phyloP scores from a whole-genome alignment of 2,888 invertebrate genomes.

The Aleiodes leptofemur region DNA sequence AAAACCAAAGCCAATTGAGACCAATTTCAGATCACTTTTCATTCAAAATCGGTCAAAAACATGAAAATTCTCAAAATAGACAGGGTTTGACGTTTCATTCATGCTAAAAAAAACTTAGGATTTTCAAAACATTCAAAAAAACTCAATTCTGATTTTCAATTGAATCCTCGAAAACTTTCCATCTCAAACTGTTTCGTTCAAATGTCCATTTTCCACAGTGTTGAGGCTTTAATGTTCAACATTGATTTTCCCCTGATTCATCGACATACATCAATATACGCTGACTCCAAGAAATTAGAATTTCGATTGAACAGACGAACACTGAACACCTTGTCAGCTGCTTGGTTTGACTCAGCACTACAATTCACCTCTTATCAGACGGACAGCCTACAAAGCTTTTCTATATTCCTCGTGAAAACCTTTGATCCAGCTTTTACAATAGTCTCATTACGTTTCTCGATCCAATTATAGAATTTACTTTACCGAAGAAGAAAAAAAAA shows the following conservation, averaged over 20 bases:
- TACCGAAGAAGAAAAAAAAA: background rate
- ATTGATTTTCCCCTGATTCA: background rate
- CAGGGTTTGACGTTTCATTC: too few relatives aligned
- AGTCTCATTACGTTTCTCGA: slow-evolving; percentile 50
- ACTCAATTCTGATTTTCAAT: too few relatives aligned
- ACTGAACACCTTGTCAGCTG: too few relatives aligned
- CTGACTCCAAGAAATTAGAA: background rate
- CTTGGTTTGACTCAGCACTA: slow-evolving; percentile 63
- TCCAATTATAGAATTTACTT: slow-evolving; percentile 38
- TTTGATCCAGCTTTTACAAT: slow-evolving; percentile 53
- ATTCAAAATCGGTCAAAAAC: too few relatives aligned
- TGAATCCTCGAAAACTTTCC: too few relatives aligned
- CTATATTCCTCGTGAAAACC: slow-evolving; percentile 38
- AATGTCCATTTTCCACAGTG: too few relatives aligned
- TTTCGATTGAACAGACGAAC: background rate
- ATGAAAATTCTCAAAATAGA: too few relatives aligned
- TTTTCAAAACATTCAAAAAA: too few relatives aligned
- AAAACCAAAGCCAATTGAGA: too few relatives aligned
- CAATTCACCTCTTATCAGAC: slow-evolving; percentile 64
- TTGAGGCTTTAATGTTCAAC: background rate
- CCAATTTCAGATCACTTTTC: too few relatives aligned
- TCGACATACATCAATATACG: background rate
- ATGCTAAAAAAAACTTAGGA: too few relatives aligned
- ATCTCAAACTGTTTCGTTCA: too few relatives aligned
- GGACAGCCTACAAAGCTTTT: slow-evolving; percentile 33